phyloP scores from a whole-genome alignment of 2,113 vertebrate species.

The Coreoperca whiteheadi region DNA sequence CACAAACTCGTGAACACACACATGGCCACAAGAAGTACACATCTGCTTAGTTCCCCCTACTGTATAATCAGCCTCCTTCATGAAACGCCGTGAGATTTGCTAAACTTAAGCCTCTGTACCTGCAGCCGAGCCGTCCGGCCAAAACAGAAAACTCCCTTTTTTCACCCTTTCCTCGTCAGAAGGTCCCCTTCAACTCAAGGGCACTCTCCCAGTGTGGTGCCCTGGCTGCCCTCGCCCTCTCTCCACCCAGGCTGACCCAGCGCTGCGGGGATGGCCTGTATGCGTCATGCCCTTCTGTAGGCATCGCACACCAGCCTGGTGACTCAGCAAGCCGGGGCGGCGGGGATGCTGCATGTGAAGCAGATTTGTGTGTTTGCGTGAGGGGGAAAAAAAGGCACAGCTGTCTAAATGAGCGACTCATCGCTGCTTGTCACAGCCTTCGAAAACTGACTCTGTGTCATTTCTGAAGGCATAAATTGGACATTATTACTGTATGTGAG shows the following conservation, averaged over 20 bases:
- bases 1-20: constrained; percentile 9
- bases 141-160: constrained; percentile 6
- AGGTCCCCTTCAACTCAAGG: constrained; percentile 46
- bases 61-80: constrained; percentile 22
- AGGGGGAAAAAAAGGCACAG: constrained; percentile 24
- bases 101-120: constrained; percentile 12
- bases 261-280: constrained; percentile 39
- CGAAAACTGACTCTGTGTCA: constrained; percentile 44
- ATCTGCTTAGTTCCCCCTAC: constrained; percentile 16
- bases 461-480: constrained; percentile 30
- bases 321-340: constrained; percentile 71
- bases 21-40: not conserved
- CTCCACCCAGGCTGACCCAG: constrained; percentile 18
- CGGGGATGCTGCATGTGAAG: constrained; percentile 52
- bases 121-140: constrained; percentile 17
- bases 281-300: constrained; percentile 64
- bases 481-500: constrained; percentile 33
- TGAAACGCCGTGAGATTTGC: constrained; percentile 34
- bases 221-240: constrained; percentile 30
- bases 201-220: constrained; percentile 27
- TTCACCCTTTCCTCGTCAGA: constrained; percentile 10
- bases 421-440: constrained; percentile 34
- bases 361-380: constrained; percentile 34
- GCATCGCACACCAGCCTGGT: constrained; percentile 51
- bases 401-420: constrained; percentile 61